phyloP scores from a whole-genome alignment of 1,140 invertebrate genomes.

The Heliconius himera region DNA sequence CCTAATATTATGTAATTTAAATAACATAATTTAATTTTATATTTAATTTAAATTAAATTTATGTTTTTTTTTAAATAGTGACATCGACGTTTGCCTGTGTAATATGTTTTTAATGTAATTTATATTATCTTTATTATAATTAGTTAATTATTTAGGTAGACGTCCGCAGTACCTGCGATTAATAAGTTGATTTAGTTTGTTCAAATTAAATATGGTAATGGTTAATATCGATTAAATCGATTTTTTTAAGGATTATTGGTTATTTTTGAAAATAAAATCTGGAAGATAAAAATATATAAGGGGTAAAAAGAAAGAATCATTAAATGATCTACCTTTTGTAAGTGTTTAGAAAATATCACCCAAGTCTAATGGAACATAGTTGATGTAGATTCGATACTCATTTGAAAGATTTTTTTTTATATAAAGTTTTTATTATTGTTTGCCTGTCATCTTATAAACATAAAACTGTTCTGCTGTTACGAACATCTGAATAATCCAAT shows the following conservation, averaged over 20 bases:
- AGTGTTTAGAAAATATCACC: too few relatives aligned
- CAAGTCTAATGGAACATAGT: too few relatives aligned
- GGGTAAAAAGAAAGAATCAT: too few relatives aligned
- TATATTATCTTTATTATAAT: neutral
- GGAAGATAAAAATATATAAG: too few relatives aligned
- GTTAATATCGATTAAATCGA: constrained; percentile 8
- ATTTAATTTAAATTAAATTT: neutral
- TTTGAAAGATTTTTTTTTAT: too few relatives aligned
- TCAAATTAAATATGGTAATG: neutral
- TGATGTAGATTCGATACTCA: too few relatives aligned
- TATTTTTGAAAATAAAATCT: neutral
- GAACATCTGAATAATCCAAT: too few relatives aligned
- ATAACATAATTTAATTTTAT: neutral
- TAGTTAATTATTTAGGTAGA: neutral
- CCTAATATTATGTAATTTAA: constrained; percentile 5
- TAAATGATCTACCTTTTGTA: too few relatives aligned
- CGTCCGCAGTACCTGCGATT: constrained; percentile 23
- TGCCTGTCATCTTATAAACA: too few relatives aligned
- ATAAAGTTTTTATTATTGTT: too few relatives aligned
- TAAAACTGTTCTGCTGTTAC: too few relatives aligned
- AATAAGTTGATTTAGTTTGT: constrained; percentile 2
- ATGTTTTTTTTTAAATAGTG: neutral
- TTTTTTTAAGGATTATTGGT: neutral
- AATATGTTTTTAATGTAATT: neutral
- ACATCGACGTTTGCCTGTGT: neutral